Evolutionary conservation across 2,888 invertebrate genomes (phyloP).

Genomic region (Campopleginae sp.): DNA sequence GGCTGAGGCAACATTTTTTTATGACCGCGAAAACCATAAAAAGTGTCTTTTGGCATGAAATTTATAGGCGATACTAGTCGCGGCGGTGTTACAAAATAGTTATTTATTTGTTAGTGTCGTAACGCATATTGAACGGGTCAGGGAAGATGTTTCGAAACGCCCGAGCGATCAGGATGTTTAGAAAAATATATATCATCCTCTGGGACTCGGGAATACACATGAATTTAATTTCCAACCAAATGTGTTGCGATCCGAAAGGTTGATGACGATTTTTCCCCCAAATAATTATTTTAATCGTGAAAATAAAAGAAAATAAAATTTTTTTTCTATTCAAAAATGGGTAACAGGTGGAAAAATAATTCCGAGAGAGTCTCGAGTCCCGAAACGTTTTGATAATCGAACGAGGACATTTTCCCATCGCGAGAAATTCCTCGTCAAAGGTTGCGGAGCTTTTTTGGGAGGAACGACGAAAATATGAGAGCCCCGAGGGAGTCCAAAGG

Average conservation of each 20-base stretch:
- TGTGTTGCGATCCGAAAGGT: neutral
- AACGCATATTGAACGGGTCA: constrained; percentile 15
- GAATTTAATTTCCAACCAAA: neutral
- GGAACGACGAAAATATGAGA: constrained; percentile 28
- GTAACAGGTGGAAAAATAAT: constrained; percentile 37
- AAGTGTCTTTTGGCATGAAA: constrained; percentile 34
- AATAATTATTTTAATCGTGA: neutral
- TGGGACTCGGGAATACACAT: neutral
- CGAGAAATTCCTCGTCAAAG: constrained; percentile 32
- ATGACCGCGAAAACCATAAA: constrained; percentile 30
- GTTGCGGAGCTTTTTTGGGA: constrained; percentile 9
- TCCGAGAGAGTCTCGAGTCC: constrained; percentile 1
- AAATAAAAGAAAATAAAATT: no score
- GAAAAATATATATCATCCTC: neutral
- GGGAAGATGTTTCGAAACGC: constrained; percentile 10
- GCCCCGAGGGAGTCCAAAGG: constrained; percentile 15
- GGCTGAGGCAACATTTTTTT: constrained; percentile 29
- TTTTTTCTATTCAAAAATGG: no score
- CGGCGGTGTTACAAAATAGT: neutral
- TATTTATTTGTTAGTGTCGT: constrained; percentile 10
- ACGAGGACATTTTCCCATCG: constrained; percentile 18
- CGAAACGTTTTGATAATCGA: neutral
- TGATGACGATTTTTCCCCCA: neutral
- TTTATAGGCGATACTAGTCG: constrained; percentile 26
- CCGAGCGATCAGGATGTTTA: neutral